Evolutionary conservation across 1,140 invertebrate species (phyloP), one percentile per base, ranked within the genome.

Genomic region (Cotesia typhae): DNA sequence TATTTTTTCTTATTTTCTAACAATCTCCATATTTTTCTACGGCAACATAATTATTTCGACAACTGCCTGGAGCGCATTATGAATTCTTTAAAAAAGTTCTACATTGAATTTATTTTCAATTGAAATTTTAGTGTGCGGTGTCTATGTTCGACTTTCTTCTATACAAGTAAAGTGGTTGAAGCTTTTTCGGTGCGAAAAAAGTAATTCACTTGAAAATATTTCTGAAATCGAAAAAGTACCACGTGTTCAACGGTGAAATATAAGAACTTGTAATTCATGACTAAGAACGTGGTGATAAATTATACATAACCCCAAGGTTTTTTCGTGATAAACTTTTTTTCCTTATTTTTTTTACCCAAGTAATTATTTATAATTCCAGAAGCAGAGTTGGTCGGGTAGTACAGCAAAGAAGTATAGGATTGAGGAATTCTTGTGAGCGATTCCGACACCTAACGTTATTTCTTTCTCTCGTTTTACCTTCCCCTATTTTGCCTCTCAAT

Each of bases 291-390:
- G 20, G 17, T 17, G 5, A 66, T 72, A 67, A 67, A 72, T 72
- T 67, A 72, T 69, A 67, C 41, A 70, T 63, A 20, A 52, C 59
- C 47, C 59, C 6, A 63, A 28, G 68, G 38, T 51, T 70, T 63
- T 35, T 47, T 41, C 35, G 20, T 14, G 37, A 28, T 35, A 38
- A 59, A 20, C 10, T 65, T 71, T 63, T 61, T 36, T 69, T 38
- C 28, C 65, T 41, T 55, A 52, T 59, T 63, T 63, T 63, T 61
- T 64, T 63, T 53, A n/a, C 59, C 55, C 57, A 70, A 70, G 60
- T 72, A 72, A 72, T 72, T 72, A 72, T 72, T 72, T 72, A 72
- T 72, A 72, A 72, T 72, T 72, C 70, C 64, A 57, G 64, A 67
- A 60, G 64, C 35, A 17, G 53, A 67, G 52, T 66, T 38, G 52